phyloP scores from a whole-genome alignment of 1,140 invertebrate genomes.

The Araneus ventricosus region DNA sequence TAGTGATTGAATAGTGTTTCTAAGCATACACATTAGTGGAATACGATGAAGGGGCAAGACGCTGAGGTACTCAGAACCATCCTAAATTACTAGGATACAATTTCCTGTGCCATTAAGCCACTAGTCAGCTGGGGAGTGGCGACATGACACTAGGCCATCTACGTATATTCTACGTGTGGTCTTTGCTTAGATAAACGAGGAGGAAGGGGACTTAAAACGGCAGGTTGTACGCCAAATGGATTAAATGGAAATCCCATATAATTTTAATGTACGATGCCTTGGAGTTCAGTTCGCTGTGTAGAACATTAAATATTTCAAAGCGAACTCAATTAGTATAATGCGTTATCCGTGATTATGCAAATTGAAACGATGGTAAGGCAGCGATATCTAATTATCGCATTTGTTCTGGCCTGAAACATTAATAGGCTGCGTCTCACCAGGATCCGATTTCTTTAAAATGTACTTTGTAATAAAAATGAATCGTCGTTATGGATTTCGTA shows the following conservation, averaged over 20 bases:
- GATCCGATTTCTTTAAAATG: not conserved
- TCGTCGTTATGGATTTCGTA: not conserved
- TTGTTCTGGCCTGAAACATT: constrained; percentile 44
- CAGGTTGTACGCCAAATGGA: constrained; percentile 57
- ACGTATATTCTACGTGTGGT: constrained; percentile 45
- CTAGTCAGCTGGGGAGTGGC: constrained; percentile 44
- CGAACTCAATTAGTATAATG: constrained; percentile 67
- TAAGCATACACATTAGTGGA: constrained; percentile 62
- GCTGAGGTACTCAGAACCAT: constrained; percentile 45
- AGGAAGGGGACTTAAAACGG: constrained; percentile 43
- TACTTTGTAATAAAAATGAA: not conserved
- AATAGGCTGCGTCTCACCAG: not conserved
- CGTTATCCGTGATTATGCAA: constrained; percentile 68
- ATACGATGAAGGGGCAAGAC: constrained; percentile 60
- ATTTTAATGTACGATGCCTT: constrained; percentile 58
- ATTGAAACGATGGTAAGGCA: constrained; percentile 55
- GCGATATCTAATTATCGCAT: constrained; percentile 56
- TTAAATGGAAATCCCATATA: constrained; percentile 69
- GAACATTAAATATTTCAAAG: constrained; percentile 69
- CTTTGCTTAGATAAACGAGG: not conserved
- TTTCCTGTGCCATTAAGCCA: constrained; percentile 68
- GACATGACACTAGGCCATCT: constrained; percentile 64
- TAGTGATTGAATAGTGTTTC: constrained; percentile 70
- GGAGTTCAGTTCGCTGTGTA: constrained; percentile 9
- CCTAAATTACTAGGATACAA: constrained; percentile 67